Evolutionary conservation across 1,140 invertebrate species (phyloP), one percentile per base, ranked within the genome.

Genomic region (Sminthurinus signatus): DNA sequence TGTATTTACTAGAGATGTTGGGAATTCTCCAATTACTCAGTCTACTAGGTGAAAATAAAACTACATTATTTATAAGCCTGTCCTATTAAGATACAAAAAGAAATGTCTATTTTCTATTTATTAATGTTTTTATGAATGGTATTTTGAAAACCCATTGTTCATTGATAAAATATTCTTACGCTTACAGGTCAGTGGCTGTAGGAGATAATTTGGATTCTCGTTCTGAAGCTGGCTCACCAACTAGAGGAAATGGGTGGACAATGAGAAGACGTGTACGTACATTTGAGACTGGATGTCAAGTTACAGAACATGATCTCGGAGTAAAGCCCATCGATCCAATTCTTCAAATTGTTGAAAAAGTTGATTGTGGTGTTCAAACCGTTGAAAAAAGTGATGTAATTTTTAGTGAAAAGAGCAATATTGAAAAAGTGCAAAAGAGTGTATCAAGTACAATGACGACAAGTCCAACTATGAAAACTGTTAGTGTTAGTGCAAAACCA

Each of bases 1-100:
- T 29, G 80, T 84, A 27, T 72, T 85, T 43, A 88, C 84, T 0
- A 75, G 86, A 69, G 84, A 85, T 73, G 78, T 86, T 60, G 84
- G 84, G 2, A 78, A 85, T 50, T 80, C 79, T 36, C 79, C 82
- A 69, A 79, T 80, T 62, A 77, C 78, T 28, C 75, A 74, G 29
- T 73, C 73, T 62, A 75, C 72, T 25, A 74, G 74, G 32, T 77
- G n/a, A n/a, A n/a, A n/a, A n/a, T n/a, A n/a, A n/a, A n/a, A n/a
- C n/a, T n/a, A n/a, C n/a, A n/a, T n/a, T n/a, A n/a, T n/a, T n/a
- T n/a, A n/a, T n/a, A n/a, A n/a, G n/a, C n/a, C n/a, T n/a, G n/a
- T n/a, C n/a, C n/a, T n/a, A n/a, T n/a, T n/a, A n/a, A n/a, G n/a
- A n/a, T n/a, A n/a, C n/a, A n/a, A n/a, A n/a, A n/a, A n/a, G n/a